Conservation (phyloP, 2,888 invertebrate genomes). For the Drosophila stalkeri region DNA sequence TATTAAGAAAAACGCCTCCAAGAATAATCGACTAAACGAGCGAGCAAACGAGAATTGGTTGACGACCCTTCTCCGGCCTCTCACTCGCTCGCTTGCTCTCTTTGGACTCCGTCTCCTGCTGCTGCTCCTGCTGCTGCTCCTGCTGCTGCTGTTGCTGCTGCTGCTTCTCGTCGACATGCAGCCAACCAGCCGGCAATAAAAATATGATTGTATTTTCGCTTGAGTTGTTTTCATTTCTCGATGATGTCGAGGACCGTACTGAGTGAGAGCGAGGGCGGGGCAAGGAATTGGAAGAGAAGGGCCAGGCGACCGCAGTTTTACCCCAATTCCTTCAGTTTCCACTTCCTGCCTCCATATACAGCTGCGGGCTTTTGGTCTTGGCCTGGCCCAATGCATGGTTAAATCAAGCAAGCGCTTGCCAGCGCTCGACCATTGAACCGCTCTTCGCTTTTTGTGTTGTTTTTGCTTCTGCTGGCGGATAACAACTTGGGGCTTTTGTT, state of each 20-base stretch:
- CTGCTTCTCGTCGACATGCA: constrained; percentile 59
- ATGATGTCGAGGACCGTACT: constrained; percentile 72
- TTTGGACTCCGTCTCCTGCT: too few relatives aligned
- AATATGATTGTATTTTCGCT: constrained; percentile 84
- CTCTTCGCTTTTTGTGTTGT: constrained; percentile 57
- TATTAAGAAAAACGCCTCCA: constrained; percentile 82
- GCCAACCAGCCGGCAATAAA: constrained; percentile 82
- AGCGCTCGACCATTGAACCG: constrained; percentile 74
- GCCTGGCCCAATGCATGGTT: constrained; percentile 75
- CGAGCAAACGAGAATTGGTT: constrained; percentile 65
- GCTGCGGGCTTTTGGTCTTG: constrained; percentile 32
- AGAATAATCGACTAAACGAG: constrained; percentile 78
- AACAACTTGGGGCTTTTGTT: constrained; percentile 65
- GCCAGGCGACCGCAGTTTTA: constrained; percentile 60
- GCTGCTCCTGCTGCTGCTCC: background rate
- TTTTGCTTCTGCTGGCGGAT: constrained; percentile 55
- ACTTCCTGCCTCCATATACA: constrained; percentile 57
- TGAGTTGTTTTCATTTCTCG: constrained; percentile 83
- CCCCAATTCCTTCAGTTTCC: constrained; percentile 59
- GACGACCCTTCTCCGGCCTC: constrained; percentile 29
- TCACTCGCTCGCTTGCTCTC: background rate
- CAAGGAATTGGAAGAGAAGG: background rate
- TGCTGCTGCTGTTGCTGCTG: background rate
- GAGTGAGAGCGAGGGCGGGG: background rate
- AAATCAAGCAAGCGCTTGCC: constrained; percentile 70